Evolutionary conservation across 2,797 vertebrate species (phyloP).

Genomic region (Typhlichthys eigenmanni): DNA sequence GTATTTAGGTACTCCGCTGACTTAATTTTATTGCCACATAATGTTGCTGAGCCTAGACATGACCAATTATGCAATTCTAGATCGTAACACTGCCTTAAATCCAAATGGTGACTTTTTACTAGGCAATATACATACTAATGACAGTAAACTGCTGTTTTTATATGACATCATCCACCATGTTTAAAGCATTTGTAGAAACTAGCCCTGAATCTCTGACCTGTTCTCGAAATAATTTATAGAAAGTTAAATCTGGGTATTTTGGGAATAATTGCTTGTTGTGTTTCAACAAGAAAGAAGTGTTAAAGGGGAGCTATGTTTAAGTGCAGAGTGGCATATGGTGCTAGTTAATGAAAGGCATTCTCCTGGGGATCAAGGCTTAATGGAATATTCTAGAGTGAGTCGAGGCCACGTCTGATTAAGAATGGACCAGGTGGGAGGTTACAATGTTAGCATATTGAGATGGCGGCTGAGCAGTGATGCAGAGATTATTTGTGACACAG

Average conservation of each 20-base stretch:
- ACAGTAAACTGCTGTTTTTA: background rate
- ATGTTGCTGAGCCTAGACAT: no score
- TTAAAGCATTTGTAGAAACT: background rate
- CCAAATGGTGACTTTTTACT: no score
- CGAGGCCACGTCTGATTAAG: conserved; percentile 26
- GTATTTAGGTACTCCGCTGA: no score
- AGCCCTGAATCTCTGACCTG: no score
- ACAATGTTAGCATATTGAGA: background rate
- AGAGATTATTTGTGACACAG: no score
- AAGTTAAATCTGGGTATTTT: no score
- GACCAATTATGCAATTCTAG: no score
- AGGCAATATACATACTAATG: no score
- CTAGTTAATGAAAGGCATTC: conserved; percentile 39
- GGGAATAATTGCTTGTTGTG: no score
- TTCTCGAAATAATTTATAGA: no score
- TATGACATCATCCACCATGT: conserved; percentile 47
- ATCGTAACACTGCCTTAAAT: no score
- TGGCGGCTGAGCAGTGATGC: background rate
- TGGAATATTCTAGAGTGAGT: conserved; percentile 30
- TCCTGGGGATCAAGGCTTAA: conserved; percentile 26
- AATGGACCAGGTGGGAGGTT: conserved; percentile 6
- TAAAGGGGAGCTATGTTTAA: conserved; percentile 38
- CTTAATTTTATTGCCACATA: no score
- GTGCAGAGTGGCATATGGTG: conserved; percentile 39
- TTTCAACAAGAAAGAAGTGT: background rate